A percentile compares a stretch with the other conserved stretches of the same genome.
These are phyloP conservation scores for Rhadina sibilatrix DNA, from an alignment of 2,113 vertebrate genomes.

Conservation along the genomic window DNA sequence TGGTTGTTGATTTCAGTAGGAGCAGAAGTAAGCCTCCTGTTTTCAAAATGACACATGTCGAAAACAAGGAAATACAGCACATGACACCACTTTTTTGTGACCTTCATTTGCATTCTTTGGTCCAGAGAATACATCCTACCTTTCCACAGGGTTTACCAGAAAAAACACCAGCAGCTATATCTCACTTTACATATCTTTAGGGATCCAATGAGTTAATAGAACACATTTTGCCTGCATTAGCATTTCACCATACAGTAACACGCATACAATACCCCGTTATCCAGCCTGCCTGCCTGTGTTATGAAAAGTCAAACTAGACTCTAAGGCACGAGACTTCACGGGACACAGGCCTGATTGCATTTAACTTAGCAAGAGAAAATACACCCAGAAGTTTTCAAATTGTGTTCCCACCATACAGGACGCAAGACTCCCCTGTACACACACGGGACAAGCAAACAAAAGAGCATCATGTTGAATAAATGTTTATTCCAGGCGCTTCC, in stretches of 20 bases:
- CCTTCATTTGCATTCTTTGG: background rate
- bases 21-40: background rate
- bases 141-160: background rate
- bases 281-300: background rate
- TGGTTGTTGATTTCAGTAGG: background rate
- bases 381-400: background rate
- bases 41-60: background rate
- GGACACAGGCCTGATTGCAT: background rate
- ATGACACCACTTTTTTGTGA: background rate
- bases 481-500: background rate
- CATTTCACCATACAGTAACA: background rate
- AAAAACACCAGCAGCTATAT: background rate
- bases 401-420: background rate
- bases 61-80: background rate
- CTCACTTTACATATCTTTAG: background rate
- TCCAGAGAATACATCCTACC: background rate
- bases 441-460: background rate
- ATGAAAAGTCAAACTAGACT: conserved; percentile 26
- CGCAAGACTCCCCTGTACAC: fast-evolving
- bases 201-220: background rate
- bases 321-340: background rate
- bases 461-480: background rate
- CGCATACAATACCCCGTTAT: background rate
- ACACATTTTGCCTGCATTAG: background rate
- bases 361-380: background rate